phyloP scores from a whole-genome alignment of 2,113 vertebrate genomes.

The Ciconia maguari region DNA sequence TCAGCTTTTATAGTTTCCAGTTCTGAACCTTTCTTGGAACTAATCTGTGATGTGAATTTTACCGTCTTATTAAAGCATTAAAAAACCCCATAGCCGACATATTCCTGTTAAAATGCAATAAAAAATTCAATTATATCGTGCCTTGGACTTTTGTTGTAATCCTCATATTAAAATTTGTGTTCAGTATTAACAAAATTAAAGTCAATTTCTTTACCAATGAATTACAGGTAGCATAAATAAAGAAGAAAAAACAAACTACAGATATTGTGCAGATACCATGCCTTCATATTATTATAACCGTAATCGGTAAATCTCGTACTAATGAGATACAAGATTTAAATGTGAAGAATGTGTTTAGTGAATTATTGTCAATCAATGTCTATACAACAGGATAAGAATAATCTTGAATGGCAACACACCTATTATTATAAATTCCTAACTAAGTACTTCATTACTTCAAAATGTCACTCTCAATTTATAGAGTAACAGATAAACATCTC shows the following conservation, averaged over 20 bases:
- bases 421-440: constrained; percentile 77
- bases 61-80: constrained; percentile 29
- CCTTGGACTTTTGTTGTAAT: constrained; percentile 58
- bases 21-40: neutral
- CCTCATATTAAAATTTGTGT: constrained; percentile 63
- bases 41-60: constrained; percentile 7
- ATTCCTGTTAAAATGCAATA: constrained; percentile 62
- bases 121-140: constrained; percentile 58
- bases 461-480: constrained; percentile 75
- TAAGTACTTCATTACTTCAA: constrained; percentile 73
- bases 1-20: neutral
- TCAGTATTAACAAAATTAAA: constrained; percentile 68
- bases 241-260: constrained; percentile 54
- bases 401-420: constrained; percentile 72
- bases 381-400: constrained; percentile 67
- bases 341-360: constrained; percentile 68
- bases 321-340: constrained; percentile 74
- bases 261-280: constrained; percentile 42
- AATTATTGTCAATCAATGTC: constrained; percentile 73
- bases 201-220: constrained; percentile 63
- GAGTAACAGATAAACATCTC: constrained; percentile 74
- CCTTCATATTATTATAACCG: constrained; percentile 52
- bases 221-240: constrained; percentile 65
- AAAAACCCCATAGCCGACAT: neutral
- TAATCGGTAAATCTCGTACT: constrained; percentile 72